phyloP scores from a whole-genome alignment of 2,888 invertebrate genomes.

The Drosophila longiperda region DNA sequence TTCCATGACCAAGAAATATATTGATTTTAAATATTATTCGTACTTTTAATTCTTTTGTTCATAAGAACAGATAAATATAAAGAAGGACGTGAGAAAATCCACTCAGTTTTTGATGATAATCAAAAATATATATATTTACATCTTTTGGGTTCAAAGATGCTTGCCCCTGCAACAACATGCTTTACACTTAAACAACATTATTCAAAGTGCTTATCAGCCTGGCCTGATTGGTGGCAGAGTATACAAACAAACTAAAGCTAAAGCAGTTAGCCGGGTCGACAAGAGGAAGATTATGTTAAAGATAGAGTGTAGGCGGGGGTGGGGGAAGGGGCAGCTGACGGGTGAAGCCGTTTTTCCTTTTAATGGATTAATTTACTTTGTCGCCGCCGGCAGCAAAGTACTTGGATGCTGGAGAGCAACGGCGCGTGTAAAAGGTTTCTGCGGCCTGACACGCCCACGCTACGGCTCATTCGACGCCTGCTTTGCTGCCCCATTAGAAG shows the following conservation, averaged over 20 bases:
- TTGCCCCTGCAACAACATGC: no score
- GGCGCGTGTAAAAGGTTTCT: constrained; percentile 75
- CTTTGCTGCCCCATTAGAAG: constrained; percentile 42
- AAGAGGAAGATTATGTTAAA: not conserved
- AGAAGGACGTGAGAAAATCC: no score
- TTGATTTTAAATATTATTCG: not conserved
- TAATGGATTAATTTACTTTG: constrained; percentile 81
- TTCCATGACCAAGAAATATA: not conserved
- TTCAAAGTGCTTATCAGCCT: not conserved
- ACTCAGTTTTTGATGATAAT: not conserved
- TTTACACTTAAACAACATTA: not conserved
- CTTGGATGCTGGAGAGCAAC: constrained; percentile 64
- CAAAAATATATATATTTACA: not conserved
- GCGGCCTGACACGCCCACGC: constrained; percentile 55
- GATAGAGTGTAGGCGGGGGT: not conserved
- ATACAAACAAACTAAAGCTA: constrained; percentile 28
- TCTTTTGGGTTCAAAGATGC: not conserved
- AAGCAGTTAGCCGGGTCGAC: constrained; percentile 30
- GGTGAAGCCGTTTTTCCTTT: constrained; percentile 13
- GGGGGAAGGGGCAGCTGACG: constrained; percentile 4
- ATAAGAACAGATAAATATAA: no score
- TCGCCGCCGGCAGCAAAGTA: constrained; percentile 61
- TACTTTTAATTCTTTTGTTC: no score
- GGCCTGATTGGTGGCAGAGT: not conserved
- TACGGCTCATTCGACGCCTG: constrained; percentile 18